Conservation (phyloP, 2,797 vertebrate species). For the Rallus crepitans region DNA sequence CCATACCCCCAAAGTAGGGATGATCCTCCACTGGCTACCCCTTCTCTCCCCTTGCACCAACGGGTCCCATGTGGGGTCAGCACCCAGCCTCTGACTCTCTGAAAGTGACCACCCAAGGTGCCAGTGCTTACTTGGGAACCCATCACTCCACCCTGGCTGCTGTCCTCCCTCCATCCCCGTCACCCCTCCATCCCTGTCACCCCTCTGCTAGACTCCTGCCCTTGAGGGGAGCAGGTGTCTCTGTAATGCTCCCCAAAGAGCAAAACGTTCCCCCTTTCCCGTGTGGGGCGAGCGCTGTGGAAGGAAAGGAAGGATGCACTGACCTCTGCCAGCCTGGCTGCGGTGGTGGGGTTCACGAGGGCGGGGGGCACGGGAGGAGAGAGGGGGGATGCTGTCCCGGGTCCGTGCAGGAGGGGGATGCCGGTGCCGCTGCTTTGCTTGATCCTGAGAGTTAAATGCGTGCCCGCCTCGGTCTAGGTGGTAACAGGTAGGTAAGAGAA, state of each 20-base stretch:
- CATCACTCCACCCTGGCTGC: accelerated
- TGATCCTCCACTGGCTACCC: accelerated
- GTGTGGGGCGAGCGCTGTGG: accelerated
- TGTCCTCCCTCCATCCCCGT: too few species aligned
- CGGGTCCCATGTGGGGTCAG: accelerated
- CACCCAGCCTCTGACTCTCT: background rate
- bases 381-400: accelerated
- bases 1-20: too few species aligned
- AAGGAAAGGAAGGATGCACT: background rate
- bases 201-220: background rate
- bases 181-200: too few species aligned
- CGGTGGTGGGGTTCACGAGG: background rate
- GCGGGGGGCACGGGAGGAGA: background rate
- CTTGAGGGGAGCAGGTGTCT: accelerated
- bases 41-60: accelerated
- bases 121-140: accelerated
- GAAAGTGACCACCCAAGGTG: too few species aligned
- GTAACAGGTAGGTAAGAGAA: background rate
- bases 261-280: accelerated
- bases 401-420: accelerated
- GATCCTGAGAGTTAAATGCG: background rate
- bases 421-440: background rate
- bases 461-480: background rate
- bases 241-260: background rate
- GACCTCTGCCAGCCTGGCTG: background rate